Evolutionary conservation across 92 coral and sea anemone genomes (phyloP), one percentile per base, ranked within the genome.

Genomic region (Zoanthus gigantus): DNA sequence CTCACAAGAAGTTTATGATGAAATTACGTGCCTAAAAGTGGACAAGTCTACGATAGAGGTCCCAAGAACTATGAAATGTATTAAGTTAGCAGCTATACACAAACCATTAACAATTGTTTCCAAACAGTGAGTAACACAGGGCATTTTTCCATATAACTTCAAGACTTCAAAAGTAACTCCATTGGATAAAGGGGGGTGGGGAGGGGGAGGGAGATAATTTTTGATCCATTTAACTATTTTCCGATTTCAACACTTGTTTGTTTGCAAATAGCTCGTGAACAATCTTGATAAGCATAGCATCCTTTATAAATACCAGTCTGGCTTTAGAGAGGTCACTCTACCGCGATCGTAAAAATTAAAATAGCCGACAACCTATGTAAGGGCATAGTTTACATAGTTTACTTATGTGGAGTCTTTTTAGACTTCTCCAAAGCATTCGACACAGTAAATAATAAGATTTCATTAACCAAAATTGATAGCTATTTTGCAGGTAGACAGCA

Each of bases 161-260:
- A 91, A 88, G 34, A 78, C 85, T 54, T 91, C 89, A 5, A 88
- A 84, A 81, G 88, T 87, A 31, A 91, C 91, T 48, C 88, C 90
- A 30, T 29, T 81, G 44, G 88, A 65, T 53, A 90, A 90, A 80
- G 85, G 88, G 17, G 88, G 91, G 15, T 34, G 42, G 42, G 42
- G 42, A 4, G 42, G 31, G 71, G 18, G 52, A 17, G 50, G 50
- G 37, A 0, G 75, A 61, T 5, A 61, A 23, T 23, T 23, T 23
- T 4, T 61, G 84, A 90, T 42, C 83, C 87, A 14, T 74, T 78
- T 32, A 86, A 87, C 72, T 86, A 61, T 68, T 54, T 91, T 32
- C 94, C 85, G 17, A 88, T 91, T 57, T 84, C 90, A 65, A 91
- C 91, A 67, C 76, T 91, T 54, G 77, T 50, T 61, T 18, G 63